phyloP scores from a whole-genome alignment of 1,140 invertebrate species.

The Caenorhabditis remanei region DNA sequence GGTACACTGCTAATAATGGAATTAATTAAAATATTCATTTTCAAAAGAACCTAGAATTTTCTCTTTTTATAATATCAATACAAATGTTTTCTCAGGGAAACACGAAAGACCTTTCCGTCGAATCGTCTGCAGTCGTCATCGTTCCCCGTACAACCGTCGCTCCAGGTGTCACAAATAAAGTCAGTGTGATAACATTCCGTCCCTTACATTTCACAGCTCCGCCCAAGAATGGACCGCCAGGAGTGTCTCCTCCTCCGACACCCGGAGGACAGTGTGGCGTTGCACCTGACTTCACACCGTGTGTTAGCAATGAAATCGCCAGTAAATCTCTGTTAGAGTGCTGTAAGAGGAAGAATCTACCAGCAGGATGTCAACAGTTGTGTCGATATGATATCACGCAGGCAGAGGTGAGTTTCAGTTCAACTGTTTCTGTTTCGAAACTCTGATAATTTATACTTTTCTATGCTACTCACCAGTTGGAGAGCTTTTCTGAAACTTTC shows the following conservation, averaged over 20 bases:
- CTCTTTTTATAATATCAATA: no score
- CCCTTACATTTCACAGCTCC: constrained; percentile 10
- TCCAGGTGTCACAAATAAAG: constrained; percentile 42
- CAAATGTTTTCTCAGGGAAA: neutral
- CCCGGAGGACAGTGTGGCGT: constrained; percentile 52
- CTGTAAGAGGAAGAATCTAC: constrained; percentile 62
- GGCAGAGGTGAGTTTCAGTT: constrained; percentile 47
- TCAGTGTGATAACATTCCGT: constrained; percentile 41
- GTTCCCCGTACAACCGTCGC: constrained; percentile 13
- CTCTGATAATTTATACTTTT: no score
- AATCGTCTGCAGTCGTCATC: neutral
- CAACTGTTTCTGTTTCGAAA: neutral
- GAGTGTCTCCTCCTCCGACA: neutral
- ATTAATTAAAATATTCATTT: no score
- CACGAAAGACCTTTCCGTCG: constrained; percentile 36
- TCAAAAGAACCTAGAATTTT: no score
- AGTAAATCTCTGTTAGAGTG: constrained; percentile 61
- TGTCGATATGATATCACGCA: constrained; percentile 66
- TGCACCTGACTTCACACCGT: constrained; percentile 62
- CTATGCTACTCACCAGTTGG: no score
- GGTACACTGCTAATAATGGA: no score
- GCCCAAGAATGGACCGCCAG: neutral
- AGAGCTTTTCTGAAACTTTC: no score
- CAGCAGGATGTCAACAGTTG: constrained; percentile 61
- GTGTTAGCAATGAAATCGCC: constrained; percentile 58